phyloP scores from a whole-genome alignment of 1,140 invertebrate species.

The Phenacoccus solenopsis region DNA sequence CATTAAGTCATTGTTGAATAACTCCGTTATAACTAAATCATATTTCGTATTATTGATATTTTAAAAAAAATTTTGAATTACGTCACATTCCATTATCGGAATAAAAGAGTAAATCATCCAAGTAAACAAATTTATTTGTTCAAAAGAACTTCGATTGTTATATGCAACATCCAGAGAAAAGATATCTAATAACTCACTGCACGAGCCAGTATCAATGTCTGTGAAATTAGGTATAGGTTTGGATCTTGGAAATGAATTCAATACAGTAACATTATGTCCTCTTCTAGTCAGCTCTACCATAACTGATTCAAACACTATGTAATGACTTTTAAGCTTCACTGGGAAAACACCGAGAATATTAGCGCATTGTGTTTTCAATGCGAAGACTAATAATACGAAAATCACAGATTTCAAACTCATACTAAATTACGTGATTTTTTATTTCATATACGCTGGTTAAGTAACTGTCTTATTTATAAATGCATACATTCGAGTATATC shows the following conservation, averaged over 20 bases:
- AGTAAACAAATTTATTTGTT: too few species aligned
- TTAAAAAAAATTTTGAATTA: too few species aligned
- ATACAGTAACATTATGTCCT: not conserved
- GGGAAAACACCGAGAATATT: not conserved
- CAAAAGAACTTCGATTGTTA: too few species aligned
- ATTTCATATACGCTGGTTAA: too few species aligned
- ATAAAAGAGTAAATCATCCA: too few species aligned
- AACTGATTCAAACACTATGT: not conserved
- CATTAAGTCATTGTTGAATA: slow-evolving; percentile 26
- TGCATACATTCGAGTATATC: too few species aligned
- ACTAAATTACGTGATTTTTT: too few species aligned
- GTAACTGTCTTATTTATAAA: too few species aligned
- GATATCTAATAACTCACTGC: not conserved
- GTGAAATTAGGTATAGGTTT: slow-evolving; percentile 19
- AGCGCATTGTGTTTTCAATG: not conserved
- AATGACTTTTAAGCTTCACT: not conserved
- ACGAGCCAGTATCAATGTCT: slow-evolving; percentile 14
- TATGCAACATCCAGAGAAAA: too few species aligned
- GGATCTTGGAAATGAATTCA: not conserved
- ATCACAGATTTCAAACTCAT: not conserved
- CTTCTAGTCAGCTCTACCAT: not conserved
- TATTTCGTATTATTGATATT: too few species aligned
- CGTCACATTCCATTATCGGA: too few species aligned
- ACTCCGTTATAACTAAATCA: slow-evolving; percentile 30
- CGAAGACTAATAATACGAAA: not conserved